Evolutionary conservation across 2,888 invertebrate genomes (phyloP), one percentile per base, ranked within the genome.

Genomic region (Eupithecia insigniata): DNA sequence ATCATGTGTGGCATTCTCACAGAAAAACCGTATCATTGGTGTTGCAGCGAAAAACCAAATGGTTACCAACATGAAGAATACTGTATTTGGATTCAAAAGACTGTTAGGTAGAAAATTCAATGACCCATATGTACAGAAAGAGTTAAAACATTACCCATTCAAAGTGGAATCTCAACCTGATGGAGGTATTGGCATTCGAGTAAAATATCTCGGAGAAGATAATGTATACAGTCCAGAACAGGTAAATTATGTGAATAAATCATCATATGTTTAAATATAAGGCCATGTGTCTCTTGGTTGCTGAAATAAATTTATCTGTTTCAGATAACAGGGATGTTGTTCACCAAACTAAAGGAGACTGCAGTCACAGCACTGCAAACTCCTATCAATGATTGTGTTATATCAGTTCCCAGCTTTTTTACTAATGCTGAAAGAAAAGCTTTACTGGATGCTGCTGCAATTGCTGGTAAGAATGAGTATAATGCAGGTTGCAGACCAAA

Each of bases 31-130:
- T 82, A 97, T 98, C 84, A 96, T 99, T 89, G 99, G 99, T 72
- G 98, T 98, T 55, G 98, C 99, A 62, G 99, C 99, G 73, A 99
- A 98, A 90, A 99, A 99, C 88, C 99, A 99, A 91, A 97, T 97
- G 95, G 97, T 99, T 70, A 99, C 99, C 83, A 99, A 99, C 89
- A 97, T 99, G 96, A 98, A 98, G 91, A 99, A 99, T 90, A 99
- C 99, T 76, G 96, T 99, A 73, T 97, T 96, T 92, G 97, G 98
- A 76, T 98, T 99, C 91, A 99, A 99, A 92, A 96, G 98, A 84
- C 95, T 99, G 69, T 92, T 99, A 84, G 99, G 99, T 71, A 96
- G 99, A 84, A 97, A 97, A 88, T 99, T 95, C 90, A 96, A 96
- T 81, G 99, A 99, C 93, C 98, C 98, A 26, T 95, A 96, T 86